Evolutionary conservation across 2,113 vertebrate species (phyloP).

Genomic region (Arvicanthis niloticus): DNA sequence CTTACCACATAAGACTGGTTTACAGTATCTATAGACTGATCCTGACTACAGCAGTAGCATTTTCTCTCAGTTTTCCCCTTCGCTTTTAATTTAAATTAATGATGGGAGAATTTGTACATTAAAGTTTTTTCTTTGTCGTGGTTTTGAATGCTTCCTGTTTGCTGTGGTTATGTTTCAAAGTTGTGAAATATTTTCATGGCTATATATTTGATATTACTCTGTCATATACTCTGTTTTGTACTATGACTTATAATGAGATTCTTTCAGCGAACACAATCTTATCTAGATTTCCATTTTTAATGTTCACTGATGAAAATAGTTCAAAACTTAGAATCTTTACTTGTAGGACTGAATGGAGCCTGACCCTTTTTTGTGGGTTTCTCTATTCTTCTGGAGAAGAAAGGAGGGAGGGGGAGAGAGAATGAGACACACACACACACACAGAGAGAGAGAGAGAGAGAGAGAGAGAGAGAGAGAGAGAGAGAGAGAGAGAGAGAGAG

Average conservation of each 20-base stretch:
- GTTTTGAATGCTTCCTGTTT: not conserved
- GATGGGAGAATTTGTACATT: not conserved
- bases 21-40: not conserved
- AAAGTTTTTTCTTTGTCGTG: not conserved
- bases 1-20: not conserved
- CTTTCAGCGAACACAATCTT: not conserved
- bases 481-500: too few relatives aligned
- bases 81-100: constrained; percentile 29
- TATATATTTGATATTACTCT: not conserved
- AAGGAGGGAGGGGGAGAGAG: too few relatives aligned
- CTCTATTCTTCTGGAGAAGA: not conserved
- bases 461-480: too few relatives aligned
- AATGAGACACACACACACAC: too few relatives aligned
- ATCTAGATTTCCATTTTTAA: not conserved
- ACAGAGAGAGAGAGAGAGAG: too few relatives aligned
- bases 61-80: not conserved
- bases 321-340: not conserved
- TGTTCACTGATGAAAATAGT: not conserved
- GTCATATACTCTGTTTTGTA: not conserved
- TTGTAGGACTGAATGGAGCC: not conserved
- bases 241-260: not conserved
- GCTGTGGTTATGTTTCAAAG: not conserved
- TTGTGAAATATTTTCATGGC: not conserved
- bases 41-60: not conserved
- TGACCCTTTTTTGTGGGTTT: not conserved